These are phyloP conservation scores for Phortica magna DNA, from an alignment of 2,888 invertebrate species.

Conservation along the genomic window DNA sequence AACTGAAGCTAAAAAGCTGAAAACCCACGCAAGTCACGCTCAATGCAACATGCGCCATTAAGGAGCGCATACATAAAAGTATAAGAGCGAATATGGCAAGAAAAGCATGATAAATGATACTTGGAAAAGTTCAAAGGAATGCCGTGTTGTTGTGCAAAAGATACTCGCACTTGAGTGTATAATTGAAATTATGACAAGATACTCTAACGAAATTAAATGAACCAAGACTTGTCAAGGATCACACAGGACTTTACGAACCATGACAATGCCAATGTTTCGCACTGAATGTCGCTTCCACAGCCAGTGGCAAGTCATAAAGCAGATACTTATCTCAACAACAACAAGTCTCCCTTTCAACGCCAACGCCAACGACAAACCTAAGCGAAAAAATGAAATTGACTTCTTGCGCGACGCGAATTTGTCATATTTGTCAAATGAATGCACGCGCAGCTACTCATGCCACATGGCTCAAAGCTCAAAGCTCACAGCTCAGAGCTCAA, in stretches of 20 bases:
- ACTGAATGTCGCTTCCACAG: background rate
- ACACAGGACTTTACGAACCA: slow-evolving; percentile 7
- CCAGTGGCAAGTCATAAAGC: background rate
- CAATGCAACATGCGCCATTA: slow-evolving; percentile 17
- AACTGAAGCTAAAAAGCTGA: background rate
- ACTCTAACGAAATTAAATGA: slow-evolving; percentile 32
- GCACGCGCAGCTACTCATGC: background rate
- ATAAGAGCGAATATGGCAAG: background rate
- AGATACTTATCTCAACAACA: background rate
- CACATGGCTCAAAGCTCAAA: no score
- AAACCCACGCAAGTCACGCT: background rate
- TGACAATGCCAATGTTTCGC: slow-evolving; percentile 11
- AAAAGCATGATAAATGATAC: slow-evolving; percentile 33
- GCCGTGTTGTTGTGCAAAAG: background rate
- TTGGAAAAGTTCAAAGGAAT: slow-evolving; percentile 22
- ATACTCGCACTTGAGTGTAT: slow-evolving; percentile 26
- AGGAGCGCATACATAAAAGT: background rate
- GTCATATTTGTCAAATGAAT: slow-evolving; percentile 35
- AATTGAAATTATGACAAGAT: slow-evolving; percentile 35
- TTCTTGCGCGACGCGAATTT: slow-evolving; percentile 13
- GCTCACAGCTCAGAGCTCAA: background rate
- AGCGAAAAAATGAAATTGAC: slow-evolving; percentile 11
- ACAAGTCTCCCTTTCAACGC: no score
- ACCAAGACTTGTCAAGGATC: slow-evolving; percentile 24
- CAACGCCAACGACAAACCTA: background rate